Evolutionary conservation across 2,888 invertebrate genomes (phyloP), one percentile per base, ranked within the genome.

Genomic region (Pandemis cinnamomeana): DNA sequence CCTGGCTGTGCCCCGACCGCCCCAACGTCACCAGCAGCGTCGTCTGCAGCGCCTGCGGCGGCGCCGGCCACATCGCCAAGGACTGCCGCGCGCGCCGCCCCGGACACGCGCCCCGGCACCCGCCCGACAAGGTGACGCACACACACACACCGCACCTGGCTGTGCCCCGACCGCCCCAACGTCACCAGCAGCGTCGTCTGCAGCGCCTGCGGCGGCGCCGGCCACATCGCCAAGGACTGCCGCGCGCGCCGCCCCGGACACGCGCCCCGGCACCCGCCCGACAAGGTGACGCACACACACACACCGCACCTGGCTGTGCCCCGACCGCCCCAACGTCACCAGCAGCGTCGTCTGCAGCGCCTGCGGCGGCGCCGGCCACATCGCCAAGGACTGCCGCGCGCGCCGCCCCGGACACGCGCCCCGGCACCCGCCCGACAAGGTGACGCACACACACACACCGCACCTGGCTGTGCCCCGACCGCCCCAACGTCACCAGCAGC

Each of bases 171-270:
- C 84, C 97, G 97, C 85, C 97, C 97, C 0, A 98, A 98, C 86
- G 96, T 99, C 0, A 99, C 99, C 7, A 98, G 98, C 88, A 97
- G 96, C 83, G 79, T 99, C 99, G 93, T 99, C 99, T 75, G 99
- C 99, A 51, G 48, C 71, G 98, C 99, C 6, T 99, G 99, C 0
- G 75, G 66, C 58, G 71, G 71, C 71, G 75, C 71, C 48, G 73
- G 73, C 0, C 99, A 99, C 92, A 98, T 99, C 84, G 98, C 99
- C 11, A 96, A 98, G 81, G 99, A 99, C 95, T 99, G 99, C 91
- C 96, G 98, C 83, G 97, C 97, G 81, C 97, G 97, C 87, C 95
- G 97, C 20, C 96, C 96, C 0, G 97, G 97, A 0, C 96, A 96
- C 82, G 94, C 95, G 60, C 70, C 62, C 15, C 20, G 63, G 2